Evolutionary conservation across 2,113 vertebrate genomes (phyloP).

Genomic region (Callospermophilus lateralis): DNA sequence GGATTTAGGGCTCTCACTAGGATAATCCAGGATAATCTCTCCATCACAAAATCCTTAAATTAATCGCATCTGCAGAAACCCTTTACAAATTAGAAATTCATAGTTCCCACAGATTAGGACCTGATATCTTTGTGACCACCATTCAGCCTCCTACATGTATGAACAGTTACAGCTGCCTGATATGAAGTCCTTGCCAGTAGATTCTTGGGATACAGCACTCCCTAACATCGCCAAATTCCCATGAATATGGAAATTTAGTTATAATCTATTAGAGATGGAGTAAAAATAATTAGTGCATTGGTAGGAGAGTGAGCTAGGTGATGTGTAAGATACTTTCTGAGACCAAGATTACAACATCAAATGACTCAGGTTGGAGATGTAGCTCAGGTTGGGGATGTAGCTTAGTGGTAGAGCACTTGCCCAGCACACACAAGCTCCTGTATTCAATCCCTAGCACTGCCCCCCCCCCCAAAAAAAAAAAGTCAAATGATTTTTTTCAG

Average conservation of each 20-base stretch:
- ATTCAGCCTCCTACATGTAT: neutral
- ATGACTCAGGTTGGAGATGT: neutral
- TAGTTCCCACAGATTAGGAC: neutral
- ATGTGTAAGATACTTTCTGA: neutral
- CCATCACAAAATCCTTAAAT: too few species aligned
- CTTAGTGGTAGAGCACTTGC: too few species aligned
- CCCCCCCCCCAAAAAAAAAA: too few species aligned
- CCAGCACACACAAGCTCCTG: too few species aligned
- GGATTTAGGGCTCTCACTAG: neutral
- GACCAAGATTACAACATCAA: neutral
- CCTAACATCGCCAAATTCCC: neutral
- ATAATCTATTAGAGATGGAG: neutral
- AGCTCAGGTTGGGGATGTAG: too few species aligned
- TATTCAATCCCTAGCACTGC: too few species aligned
- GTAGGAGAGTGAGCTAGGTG: neutral
- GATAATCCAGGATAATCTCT: too few species aligned
- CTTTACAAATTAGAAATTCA: neutral
- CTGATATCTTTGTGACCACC: neutral
- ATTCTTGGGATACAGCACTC: neutral
- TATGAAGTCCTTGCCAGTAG: neutral
- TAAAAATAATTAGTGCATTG: neutral
- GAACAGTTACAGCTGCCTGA: neutral
- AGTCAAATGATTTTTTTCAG: neutral
- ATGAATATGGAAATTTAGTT: neutral
- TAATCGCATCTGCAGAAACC: neutral